phyloP scores from a whole-genome alignment of 2,113 vertebrate species.

The Prietella phreatophila region DNA sequence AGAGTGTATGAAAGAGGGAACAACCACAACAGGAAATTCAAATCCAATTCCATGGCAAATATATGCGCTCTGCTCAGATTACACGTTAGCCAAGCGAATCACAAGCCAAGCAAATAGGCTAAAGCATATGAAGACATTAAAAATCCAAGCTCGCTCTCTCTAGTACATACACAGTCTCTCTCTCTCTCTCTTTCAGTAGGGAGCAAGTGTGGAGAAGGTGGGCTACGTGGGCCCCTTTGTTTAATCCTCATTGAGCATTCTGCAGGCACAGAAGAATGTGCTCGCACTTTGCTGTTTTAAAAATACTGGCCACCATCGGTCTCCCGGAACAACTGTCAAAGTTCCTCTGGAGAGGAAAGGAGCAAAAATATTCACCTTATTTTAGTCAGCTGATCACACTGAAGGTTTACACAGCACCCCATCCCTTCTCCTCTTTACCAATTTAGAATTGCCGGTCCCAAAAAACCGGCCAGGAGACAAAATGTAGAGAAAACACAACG shows the following conservation, averaged over 20 bases:
- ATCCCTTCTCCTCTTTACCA: conserved; percentile 42
- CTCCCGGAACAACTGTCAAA: conserved; percentile 67
- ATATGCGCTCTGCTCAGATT: conserved; percentile 29
- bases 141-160: neutral
- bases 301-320: conserved; percentile 68
- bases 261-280: conserved; percentile 66
- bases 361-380: conserved; percentile 41
- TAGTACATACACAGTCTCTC: neutral
- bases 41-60: conserved; percentile 40
- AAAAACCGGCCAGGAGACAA: conserved; percentile 60
- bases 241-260: conserved; percentile 71
- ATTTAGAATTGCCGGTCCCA: conserved; percentile 62
- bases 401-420: conserved; percentile 59
- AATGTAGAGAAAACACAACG: conserved; percentile 44
- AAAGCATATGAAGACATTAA: conserved; percentile 10
- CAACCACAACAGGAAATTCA: conserved; percentile 41
- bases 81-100: conserved; percentile 23
- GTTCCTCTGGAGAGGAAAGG: conserved; percentile 66
- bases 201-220: conserved; percentile 55
- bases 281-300: conserved; percentile 71
- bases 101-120: conserved; percentile 21
- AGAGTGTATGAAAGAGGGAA: conserved; percentile 26
- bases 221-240: conserved; percentile 61
- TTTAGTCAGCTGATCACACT: conserved; percentile 4
- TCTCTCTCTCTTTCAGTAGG: conserved; percentile 4